Percentiles rank a stretch among this genome's conserved stretches.
These are phyloP conservation scores for Ptychodera flava DNA, from an alignment of 35 echinoderm and acorn worm species.

Conservation along the genomic window DNA sequence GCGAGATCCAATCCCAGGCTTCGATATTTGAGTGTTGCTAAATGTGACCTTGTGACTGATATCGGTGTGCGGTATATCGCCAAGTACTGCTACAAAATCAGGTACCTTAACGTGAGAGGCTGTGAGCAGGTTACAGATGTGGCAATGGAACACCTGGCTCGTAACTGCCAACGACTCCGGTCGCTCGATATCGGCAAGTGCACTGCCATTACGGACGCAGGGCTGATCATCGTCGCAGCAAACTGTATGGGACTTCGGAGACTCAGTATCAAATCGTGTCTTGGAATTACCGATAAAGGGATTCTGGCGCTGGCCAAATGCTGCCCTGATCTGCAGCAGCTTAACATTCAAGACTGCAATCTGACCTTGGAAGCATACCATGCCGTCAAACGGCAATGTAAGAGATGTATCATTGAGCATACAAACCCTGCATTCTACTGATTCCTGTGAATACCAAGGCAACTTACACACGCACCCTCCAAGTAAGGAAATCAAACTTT, in stretches of 20 bases:
- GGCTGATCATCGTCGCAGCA: constrained; percentile 50
- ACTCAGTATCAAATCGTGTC: constrained; percentile 74
- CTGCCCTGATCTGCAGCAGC: constrained; percentile 92
- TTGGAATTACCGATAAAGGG: constrained; percentile 55
- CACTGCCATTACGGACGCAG: constrained; percentile 61
- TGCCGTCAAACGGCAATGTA: constrained; percentile 73
- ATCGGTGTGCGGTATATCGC: constrained; percentile 77
- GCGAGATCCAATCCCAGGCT: constrained; percentile 76
- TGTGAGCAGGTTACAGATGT: constrained; percentile 83
- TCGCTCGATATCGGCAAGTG: constrained; percentile 96
- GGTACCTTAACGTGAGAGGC: constrained; percentile 85
- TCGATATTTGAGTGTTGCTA: constrained; percentile 87
- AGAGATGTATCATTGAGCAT: constrained; percentile 96
- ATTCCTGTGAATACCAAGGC: not conserved
- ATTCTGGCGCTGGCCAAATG: constrained; percentile 58
- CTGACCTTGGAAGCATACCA: constrained; percentile 66
- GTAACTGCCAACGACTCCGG: constrained; percentile 70
- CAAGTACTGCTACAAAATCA: constrained; percentile 65
- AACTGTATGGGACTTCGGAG: constrained; percentile 80
- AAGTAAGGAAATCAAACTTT: not conserved
- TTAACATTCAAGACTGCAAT: constrained; percentile 95
- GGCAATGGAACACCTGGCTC: constrained; percentile 70
- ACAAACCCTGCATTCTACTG: constrained; percentile 98
- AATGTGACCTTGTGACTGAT: constrained; percentile 94
- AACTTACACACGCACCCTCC: not conserved